Conservation (phyloP, 1,140 invertebrate genomes). For the Brachionus rubens region DNA sequence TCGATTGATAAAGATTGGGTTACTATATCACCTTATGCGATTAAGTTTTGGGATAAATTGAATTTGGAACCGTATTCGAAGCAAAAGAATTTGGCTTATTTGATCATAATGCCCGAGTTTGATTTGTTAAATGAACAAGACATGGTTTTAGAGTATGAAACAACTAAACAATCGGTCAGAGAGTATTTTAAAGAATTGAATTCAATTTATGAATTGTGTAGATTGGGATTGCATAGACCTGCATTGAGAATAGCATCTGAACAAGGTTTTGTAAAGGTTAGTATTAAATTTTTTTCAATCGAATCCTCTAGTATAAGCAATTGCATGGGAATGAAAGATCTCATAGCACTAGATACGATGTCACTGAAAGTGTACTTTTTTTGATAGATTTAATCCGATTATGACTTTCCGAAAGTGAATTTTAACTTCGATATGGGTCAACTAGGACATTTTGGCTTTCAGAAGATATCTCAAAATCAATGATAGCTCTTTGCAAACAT, state of each 20-base stretch:
- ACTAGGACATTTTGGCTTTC: too few relatives aligned
- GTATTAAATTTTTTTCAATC: neutral
- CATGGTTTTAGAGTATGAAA: neutral
- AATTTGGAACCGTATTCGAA: conserved; percentile 88
- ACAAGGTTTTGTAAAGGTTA: conserved; percentile 3
- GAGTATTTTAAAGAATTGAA: conserved; percentile 88
- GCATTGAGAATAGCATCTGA: conserved; percentile 64
- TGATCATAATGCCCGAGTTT: conserved; percentile 87
- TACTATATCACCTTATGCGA: conserved; percentile 81
- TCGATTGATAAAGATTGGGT: conserved; percentile 87
- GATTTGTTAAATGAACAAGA: conserved; percentile 66
- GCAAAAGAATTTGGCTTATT: conserved; percentile 84
- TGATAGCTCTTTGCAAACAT: too few relatives aligned
- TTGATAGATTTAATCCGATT: too few relatives aligned
- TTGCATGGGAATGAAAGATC: too few relatives aligned
- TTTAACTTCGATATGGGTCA: too few relatives aligned
- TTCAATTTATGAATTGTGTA: conserved; percentile 84
- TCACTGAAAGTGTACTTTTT: too few relatives aligned
- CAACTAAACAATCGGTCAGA: conserved; percentile 66
- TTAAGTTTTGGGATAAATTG: conserved; percentile 77
- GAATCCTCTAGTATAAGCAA: too few relatives aligned
- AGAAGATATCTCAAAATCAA: too few relatives aligned
- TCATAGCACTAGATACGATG: too few relatives aligned
- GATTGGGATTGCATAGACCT: conserved; percentile 81
- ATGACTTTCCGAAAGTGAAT: too few relatives aligned